Conservation (phyloP, 2,888 invertebrate species). For the Nomada fucata region DNA sequence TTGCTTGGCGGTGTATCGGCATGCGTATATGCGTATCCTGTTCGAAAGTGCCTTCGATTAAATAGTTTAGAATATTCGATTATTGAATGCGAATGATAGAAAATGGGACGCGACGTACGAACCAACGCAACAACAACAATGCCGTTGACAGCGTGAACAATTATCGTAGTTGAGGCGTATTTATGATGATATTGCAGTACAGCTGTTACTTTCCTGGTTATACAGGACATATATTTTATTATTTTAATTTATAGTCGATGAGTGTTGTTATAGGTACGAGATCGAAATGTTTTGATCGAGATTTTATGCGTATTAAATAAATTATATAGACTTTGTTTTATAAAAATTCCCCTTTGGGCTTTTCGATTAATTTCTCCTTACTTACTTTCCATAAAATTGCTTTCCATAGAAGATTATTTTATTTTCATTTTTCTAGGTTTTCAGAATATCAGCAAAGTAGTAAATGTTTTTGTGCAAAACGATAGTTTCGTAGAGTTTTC, state of each 20-base stretch:
- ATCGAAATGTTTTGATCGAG: slow-evolving; percentile 51
- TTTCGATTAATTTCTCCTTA: not conserved
- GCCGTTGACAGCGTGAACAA: slow-evolving; percentile 36
- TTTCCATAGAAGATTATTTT: too few relatives aligned
- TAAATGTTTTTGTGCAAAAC: too few relatives aligned
- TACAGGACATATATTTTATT: slow-evolving; percentile 79
- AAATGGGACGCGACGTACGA: slow-evolving; percentile 11
- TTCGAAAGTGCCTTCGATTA: slow-evolving; percentile 40
- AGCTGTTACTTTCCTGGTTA: slow-evolving; percentile 77
- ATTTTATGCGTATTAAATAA: slow-evolving; percentile 64
- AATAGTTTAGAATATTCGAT: slow-evolving; percentile 10
- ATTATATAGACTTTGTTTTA: slow-evolving; percentile 67
- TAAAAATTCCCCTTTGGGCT: slow-evolving; percentile 6
- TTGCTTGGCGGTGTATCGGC: not conserved
- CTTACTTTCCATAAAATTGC: too few relatives aligned
- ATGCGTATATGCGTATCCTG: not conserved
- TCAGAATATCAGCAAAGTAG: too few relatives aligned
- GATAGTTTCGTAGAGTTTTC: too few relatives aligned
- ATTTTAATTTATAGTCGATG: slow-evolving; percentile 75
- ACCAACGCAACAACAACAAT: not conserved
- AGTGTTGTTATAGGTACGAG: slow-evolving; percentile 51
- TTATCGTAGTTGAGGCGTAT: slow-evolving; percentile 66
- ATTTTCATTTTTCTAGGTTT: too few relatives aligned
- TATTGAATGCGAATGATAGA: not conserved
- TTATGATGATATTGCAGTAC: slow-evolving; percentile 66